These are phyloP conservation scores for Chamaea fasciata DNA, from an alignment of 2,113 vertebrate species.

Conservation along the genomic window DNA sequence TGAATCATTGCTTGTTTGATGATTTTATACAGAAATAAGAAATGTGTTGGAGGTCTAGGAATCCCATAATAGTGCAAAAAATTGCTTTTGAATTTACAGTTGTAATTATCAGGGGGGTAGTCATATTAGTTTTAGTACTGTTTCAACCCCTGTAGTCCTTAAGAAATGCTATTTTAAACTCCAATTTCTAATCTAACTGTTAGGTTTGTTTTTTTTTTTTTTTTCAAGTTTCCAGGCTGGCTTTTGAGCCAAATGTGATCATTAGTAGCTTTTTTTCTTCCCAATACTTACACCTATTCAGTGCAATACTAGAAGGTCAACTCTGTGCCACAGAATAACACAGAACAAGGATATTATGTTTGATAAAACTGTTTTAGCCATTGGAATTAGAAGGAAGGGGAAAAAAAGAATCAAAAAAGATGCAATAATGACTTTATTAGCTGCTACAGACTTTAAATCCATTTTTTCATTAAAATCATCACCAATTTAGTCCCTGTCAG, in stretches of 20 bases:
- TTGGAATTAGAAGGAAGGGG: not conserved
- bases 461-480: not conserved
- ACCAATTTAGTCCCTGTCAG: not conserved
- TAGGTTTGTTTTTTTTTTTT: no score
- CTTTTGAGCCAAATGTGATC: not conserved
- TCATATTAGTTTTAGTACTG: not conserved
- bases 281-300: not conserved
- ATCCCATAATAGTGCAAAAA: not conserved
- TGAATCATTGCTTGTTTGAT: not conserved
- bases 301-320: not conserved
- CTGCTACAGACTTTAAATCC: not conserved
- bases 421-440: not conserved
- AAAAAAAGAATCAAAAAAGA: not conserved
- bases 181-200: not conserved
- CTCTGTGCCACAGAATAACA: not conserved
- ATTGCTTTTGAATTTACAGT: rapidly evolving
- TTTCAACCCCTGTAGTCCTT: not conserved
- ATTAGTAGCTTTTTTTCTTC: not conserved
- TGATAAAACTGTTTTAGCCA: not conserved
- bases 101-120: not conserved
- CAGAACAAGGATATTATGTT: rapidly evolving
- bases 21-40: not conserved
- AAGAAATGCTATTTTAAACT: not conserved
- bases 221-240: not conserved
- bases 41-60: not conserved